Evolutionary conservation across 2,797 vertebrate genomes (phyloP).

Genomic region (Craterocephalus amniculus): DNA sequence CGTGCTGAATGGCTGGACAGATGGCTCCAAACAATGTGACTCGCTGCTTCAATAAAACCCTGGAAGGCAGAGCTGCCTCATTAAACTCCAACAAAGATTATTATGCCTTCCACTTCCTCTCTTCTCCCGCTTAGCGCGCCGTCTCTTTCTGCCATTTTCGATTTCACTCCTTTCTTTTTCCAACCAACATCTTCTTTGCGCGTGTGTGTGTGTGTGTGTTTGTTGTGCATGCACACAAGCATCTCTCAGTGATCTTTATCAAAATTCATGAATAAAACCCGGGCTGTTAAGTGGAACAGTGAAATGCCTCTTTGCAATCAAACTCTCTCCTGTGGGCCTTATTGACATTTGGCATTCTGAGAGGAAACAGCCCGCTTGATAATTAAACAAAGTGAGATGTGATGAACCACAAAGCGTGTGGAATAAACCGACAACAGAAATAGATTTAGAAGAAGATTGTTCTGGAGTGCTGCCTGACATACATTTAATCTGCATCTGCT

Average conservation of each 20-base stretch:
- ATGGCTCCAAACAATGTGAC: constrained; percentile 75
- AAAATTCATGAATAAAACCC: constrained; percentile 55
- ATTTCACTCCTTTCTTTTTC: constrained; percentile 37
- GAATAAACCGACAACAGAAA: constrained; percentile 50
- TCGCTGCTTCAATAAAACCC: constrained; percentile 75
- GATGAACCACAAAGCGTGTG: constrained; percentile 50
- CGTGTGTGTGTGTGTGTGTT: constrained; percentile 19
- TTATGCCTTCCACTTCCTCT: constrained; percentile 63
- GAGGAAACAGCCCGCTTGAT: constrained; percentile 52
- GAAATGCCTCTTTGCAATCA: constrained; percentile 42
- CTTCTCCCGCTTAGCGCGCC: constrained; percentile 35
- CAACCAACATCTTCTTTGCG: constrained; percentile 34
- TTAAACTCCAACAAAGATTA: constrained; percentile 74
- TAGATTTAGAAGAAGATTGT: constrained; percentile 49
- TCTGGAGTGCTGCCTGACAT: neutral
- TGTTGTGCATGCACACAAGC: constrained; percentile 3
- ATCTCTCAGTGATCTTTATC: constrained; percentile 46
- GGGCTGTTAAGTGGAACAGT: constrained; percentile 56
- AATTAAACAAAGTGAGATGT: constrained; percentile 63
- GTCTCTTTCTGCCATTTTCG: constrained; percentile 47
- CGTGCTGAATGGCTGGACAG: constrained; percentile 57
- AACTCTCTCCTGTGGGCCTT: constrained; percentile 62
- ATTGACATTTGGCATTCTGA: constrained; percentile 67
- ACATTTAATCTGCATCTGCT: constrained; percentile 38
- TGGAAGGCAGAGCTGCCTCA: constrained; percentile 74